Base-by-base conservation (phyloP, 35 echinoderm and acorn worm species). In the Heliocidaris erythrogramma region DNA sequence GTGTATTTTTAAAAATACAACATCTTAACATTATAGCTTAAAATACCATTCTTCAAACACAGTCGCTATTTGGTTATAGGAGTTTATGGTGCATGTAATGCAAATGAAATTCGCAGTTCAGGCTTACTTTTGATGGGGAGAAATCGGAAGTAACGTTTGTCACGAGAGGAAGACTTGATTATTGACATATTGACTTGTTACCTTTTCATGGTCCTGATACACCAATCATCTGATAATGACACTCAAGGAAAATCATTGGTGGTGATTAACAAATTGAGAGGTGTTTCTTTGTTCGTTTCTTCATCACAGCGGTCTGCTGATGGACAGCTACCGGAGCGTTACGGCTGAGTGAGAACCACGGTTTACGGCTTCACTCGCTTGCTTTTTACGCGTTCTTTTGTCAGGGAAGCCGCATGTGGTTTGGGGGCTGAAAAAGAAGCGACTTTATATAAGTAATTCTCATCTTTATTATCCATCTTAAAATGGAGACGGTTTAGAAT, bases 131-230 rank as follows among this genome's bases (percentile, higher is more conserved):
- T 2, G 52, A 56, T 8, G 52, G 14, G 52, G 17, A 78, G 65
- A 27, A n/a, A 27, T 78, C 65, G 65, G 65, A 78, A 78, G 65
- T 78, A 78, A 78, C 65, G 7, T 78, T 78, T 78, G 65, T 78
- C 27, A 71, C 61, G 14, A 78, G 27, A 78, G 4, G 65, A 78
- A 78, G 65, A 78, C 14, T 78, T 78, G 27, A 78, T 78, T 27
- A 78, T 78, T 78, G 65, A 78, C 65, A 78, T 78, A 78, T 78
- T 78, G 65, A 78, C 65, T 78, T 78, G 65, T 78, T 78, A 78
- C 65, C 65, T 78, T 78, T n/a, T 1, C 18, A 27, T 27, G 65
- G 65, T 78, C n/a, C 27, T 27, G 8, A 56, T 56, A 56, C 52
- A 56, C 52, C 52, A 56, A 78, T 78, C 65, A 78, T 78, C 65